These are phyloP conservation scores for Drosophila jambulina DNA, from an alignment of 1,140 invertebrate genomes.

Conservation along the genomic window DNA sequence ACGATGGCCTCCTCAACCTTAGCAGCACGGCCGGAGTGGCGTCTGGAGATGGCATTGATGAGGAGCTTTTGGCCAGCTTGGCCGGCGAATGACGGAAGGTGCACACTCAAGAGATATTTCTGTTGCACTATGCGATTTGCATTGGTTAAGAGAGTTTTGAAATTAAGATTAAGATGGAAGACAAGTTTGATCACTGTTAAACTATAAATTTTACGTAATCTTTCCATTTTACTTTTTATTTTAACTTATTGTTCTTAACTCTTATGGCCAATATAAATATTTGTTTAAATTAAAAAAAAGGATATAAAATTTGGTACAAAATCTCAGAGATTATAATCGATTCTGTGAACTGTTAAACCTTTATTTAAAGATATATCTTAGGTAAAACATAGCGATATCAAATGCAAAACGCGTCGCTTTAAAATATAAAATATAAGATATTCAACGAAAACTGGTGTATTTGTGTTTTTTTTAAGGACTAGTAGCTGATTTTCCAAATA, in stretches of 20 bases:
- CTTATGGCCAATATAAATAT: conserved; percentile 10
- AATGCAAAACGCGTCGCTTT: conserved; percentile 21
- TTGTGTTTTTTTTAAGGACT: not conserved
- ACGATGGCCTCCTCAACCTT: conserved; percentile 44
- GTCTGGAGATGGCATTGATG: conserved; percentile 63
- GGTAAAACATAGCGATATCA: conserved; percentile 29
- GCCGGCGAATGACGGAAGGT: conserved; percentile 63
- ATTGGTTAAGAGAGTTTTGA: conserved; percentile 19
- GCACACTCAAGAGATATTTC: conserved; percentile 27
- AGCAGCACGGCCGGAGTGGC: conserved; percentile 17
- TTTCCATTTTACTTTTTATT: not conserved
- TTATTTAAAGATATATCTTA: conserved; percentile 32
- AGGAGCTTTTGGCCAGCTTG: conserved; percentile 70
- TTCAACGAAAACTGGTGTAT: conserved; percentile 2
- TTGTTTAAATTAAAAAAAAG: conserved; percentile 19
- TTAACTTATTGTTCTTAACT: not conserved
- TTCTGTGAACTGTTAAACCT: conserved; percentile 11
- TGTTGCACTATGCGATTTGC: conserved; percentile 41
- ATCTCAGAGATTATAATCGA: conserved; percentile 50
- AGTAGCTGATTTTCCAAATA: not conserved
- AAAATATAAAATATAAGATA: conserved; percentile 31
- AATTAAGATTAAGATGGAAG: not conserved
- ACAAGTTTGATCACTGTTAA: not conserved
- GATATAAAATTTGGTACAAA: conserved; percentile 52
- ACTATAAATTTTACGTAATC: conserved; percentile 5